phyloP scores from a whole-genome alignment of 2,797 vertebrate genomes.

The Alca torda region DNA sequence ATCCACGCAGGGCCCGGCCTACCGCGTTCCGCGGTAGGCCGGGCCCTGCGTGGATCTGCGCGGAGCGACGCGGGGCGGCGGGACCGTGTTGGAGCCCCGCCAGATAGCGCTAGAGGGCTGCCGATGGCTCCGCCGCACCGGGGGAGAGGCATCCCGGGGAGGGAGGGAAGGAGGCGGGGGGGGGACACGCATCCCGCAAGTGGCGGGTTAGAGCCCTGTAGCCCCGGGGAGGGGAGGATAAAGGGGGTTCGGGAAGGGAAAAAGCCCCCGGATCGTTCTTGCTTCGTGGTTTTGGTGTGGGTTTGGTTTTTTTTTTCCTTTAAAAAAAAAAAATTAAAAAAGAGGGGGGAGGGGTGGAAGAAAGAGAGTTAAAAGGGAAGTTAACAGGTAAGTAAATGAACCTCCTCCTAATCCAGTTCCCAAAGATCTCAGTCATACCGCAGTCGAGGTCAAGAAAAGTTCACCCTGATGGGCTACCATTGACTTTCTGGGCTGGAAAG shows the following conservation, averaged over 20 bases:
- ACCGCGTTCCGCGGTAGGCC: neutral
- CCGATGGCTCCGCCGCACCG: slow-evolving; percentile 66
- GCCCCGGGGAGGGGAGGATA: accelerated
- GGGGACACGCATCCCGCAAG: neutral
- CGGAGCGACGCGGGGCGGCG: neutral
- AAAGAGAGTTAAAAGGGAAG: neutral
- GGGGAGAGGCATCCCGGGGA: neutral
- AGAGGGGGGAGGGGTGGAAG: neutral
- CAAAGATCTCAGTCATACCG: slow-evolving; percentile 77
- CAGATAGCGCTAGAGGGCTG: slow-evolving; percentile 94
- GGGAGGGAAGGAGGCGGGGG: too few species aligned
- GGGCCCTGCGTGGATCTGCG: neutral
- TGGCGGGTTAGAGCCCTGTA: neutral
- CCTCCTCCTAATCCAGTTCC: slow-evolving; percentile 72
- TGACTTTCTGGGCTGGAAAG: slow-evolving; percentile 47
- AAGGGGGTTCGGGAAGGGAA: neutral
- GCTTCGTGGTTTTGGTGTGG: too few species aligned
- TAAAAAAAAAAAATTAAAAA: neutral
- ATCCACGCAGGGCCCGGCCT: neutral
- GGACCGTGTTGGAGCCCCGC: slow-evolving; percentile 79
- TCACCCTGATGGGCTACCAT: slow-evolving; percentile 74
- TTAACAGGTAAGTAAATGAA: slow-evolving; percentile 85
- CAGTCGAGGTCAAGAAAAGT: slow-evolving; percentile 86
- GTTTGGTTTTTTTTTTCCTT: too few species aligned
- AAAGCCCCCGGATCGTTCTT: accelerated